Base-by-base conservation (phyloP, 2,888 invertebrate species). In the Acanthococcus lagerstroemiae region DNA sequence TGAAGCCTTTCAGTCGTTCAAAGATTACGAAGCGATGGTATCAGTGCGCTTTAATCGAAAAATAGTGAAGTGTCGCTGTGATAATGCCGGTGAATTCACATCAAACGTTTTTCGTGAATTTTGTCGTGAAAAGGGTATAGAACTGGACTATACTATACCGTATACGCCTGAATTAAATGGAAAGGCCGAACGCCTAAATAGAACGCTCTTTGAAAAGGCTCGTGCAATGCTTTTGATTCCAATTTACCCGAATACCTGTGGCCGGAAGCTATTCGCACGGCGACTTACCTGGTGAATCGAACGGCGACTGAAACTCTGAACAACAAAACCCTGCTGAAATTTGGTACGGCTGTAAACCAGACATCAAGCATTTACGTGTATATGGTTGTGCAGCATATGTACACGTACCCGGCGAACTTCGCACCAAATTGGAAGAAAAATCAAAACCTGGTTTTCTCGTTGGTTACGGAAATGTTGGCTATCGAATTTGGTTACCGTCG, bases 361-460 rank as follows among this genome's bases (percentile, higher is more conserved):
- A 37, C 12, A 12, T 37, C 19, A 50, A 25, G 15, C 55, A 68
- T 57, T 37, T 69, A 17, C 69, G 57, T 44, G 57, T 67, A 46
- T 70, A 68, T 60, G 70, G 70, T 4, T 67, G 61, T 63, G 17
- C n/a, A 17, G 63, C 57, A 12, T 69, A 66, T 55, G 26, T 54
- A 15, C 61, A 61, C 45, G 60, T 61, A 17, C 66, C 69, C 1
- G 60, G 55, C 26, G 61, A 68, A 24, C 46, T 56, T 22, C 50
- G 69, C 22, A 17, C 19, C n/a, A 68, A 69, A 37, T 66, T 69
- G 17, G 57, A 60, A 37, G 7, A 7, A 37, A 37, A 37, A 37
- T 9, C 37, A 37, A 37, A 37, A 37, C 7, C 15, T 9, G 37
- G 37, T 9, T 37, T 9, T 12, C 37, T 37, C 37, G 37, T 37